Base-by-base conservation (phyloP, 1,140 invertebrate genomes). In the Tetramorium alpestre region DNA sequence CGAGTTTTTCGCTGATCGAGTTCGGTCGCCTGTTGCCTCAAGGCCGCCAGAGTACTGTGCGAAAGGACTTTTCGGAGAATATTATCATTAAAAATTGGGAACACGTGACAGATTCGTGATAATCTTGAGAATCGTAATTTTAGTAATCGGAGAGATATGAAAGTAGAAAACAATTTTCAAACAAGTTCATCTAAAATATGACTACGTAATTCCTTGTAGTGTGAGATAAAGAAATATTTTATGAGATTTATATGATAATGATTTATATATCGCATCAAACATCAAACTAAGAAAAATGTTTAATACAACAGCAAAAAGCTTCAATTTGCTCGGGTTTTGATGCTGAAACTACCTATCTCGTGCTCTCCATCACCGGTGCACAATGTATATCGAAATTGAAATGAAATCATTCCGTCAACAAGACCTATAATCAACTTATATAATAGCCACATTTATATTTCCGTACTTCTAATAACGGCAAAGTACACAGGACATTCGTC, bases 1-100 rank as follows among this genome's bases (percentile, higher is more conserved):
- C 16, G 22, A 13, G 67, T 78, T 78, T 85, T 65, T 85, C 60
- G 47, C 47, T 13, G 25, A 51, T 76, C 73, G 60, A 56, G 13
- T 44, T 78, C 28, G 70, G 44, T 47, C 47, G 38, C 28, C 38
- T 28, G 76, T 64, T 78, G 25, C 64, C 22, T 51, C 10, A 22
- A 78, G 73, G 60, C 16, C 82, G 5, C 33, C 22, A 7, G 22
- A 13, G 47, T 51, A 38, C 49, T 62, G 25, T 13, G 13, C 22
- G 65, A 77, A 62, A 58, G 18, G 6, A 33, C 33, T 81, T 10
- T 22, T n/a, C 0, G 6, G 5, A 41, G 11, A 10, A 62, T 18
- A 60, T 84, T 75, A 41, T 13, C 2, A 10, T 47, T 25, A 49
- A 54, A 85, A 51, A 85, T 67, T 25, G 11, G 2, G 0, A 60